Conservation (phyloP, 2,113 vertebrate genomes). For the Heliornis fulica region DNA sequence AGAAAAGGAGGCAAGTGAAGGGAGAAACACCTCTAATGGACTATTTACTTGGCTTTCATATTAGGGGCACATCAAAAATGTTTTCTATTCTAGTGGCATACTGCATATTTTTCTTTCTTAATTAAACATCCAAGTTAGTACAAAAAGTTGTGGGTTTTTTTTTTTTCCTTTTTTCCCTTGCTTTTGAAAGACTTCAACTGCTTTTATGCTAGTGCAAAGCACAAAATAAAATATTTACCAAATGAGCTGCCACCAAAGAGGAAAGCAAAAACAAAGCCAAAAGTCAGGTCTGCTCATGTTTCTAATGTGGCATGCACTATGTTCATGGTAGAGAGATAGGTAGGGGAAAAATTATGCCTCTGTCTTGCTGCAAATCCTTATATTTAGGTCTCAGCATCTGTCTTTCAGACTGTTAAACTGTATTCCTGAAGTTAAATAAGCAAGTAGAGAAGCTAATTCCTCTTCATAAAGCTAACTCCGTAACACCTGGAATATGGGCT, state of each 20-base stretch:
- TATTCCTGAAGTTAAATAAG: not conserved
- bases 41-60: conserved; percentile 22
- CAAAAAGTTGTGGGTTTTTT: not conserved
- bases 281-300: not conserved
- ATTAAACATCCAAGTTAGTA: conserved; percentile 38
- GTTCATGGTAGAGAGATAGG: not conserved
- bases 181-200: conserved; percentile 8
- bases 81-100: conserved; percentile 14
- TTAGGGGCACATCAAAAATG: not conserved
- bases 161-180: not conserved
- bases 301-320: not conserved
- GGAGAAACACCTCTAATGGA: not conserved
- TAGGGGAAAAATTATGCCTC: not conserved
- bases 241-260: not conserved
- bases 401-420: not conserved
- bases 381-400: not conserved
- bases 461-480: not conserved
- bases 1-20: not conserved
- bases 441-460: not conserved
- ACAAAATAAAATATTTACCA: conserved; percentile 19
- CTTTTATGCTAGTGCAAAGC: conserved; percentile 1
- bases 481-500: not conserved
- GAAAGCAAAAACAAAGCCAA: not conserved
- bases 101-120: conserved; percentile 9
- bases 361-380: not conserved